Conservation (phyloP, 2,888 invertebrate species). For the Masnerella sp. region DNA sequence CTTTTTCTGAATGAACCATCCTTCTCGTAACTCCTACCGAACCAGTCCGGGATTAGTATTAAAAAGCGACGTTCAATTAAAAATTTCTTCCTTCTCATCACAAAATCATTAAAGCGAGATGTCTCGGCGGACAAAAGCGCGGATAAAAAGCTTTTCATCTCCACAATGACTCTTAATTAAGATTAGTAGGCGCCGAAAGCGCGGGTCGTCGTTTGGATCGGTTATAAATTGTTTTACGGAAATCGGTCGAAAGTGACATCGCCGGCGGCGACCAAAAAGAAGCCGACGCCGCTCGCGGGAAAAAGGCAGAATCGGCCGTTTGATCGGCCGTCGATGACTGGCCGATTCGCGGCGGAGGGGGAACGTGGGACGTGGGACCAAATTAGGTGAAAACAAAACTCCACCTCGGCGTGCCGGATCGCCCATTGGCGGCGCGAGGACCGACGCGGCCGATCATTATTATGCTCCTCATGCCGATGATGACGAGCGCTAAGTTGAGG, state of each 20-base stretch:
- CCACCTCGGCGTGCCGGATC: slow-evolving; percentile 53
- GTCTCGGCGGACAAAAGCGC: too few species aligned
- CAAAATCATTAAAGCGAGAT: too few species aligned
- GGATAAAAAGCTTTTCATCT: too few species aligned
- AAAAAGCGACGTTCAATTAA: too few species aligned
- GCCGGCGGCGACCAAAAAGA: slow-evolving; percentile 35
- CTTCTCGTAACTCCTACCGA: too few species aligned
- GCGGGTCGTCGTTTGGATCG: slow-evolving; percentile 10
- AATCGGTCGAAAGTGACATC: slow-evolving; percentile 41
- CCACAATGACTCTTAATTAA: slow-evolving; percentile 25
- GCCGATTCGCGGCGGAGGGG: slow-evolving; percentile 67
- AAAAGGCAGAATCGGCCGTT: slow-evolving; percentile 68
- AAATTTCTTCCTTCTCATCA: too few species aligned
- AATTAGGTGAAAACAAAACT: slow-evolving; percentile 74
- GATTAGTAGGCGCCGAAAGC: background rate
- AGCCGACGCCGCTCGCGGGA: slow-evolving; percentile 39
- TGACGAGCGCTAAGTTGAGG: slow-evolving; percentile 39
- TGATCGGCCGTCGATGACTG: slow-evolving; percentile 75
- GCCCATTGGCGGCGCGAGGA: slow-evolving; percentile 42
- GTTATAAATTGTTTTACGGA: slow-evolving; percentile 46
- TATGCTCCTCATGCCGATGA: slow-evolving; percentile 34
- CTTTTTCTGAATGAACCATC: too few species aligned
- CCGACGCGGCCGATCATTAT: slow-evolving; percentile 38
- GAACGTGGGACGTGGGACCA: slow-evolving; percentile 63
- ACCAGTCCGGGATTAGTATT: too few species aligned